These are phyloP conservation scores for Volucella inflata DNA, from an alignment of 2,888 invertebrate species.

Conservation along the genomic window DNA sequence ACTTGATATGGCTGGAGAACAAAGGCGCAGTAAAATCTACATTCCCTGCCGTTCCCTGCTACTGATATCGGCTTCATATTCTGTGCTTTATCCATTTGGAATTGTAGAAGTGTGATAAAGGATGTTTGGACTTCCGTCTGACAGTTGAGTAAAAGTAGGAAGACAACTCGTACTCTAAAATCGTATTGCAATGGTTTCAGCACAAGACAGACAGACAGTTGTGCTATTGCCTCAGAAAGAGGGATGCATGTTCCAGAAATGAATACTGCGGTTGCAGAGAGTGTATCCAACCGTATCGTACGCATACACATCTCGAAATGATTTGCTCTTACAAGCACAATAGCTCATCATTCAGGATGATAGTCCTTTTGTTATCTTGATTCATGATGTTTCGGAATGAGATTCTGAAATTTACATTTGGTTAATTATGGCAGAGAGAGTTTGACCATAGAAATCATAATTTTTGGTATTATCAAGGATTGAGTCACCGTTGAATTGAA, in stretches of 20 bases:
- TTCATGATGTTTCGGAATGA: slow-evolving; percentile 18
- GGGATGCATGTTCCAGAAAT: background rate
- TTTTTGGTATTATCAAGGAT: slow-evolving; percentile 11
- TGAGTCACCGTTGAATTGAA: slow-evolving; percentile 54
- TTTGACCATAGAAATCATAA: slow-evolving; percentile 19
- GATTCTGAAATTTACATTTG: slow-evolving; percentile 5
- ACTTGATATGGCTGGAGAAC: slow-evolving; percentile 57
- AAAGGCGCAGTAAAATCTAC: slow-evolving; percentile 30
- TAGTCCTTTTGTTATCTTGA: slow-evolving; percentile 18
- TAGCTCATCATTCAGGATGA: slow-evolving; percentile 39
- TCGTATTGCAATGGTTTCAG: slow-evolving; percentile 27
- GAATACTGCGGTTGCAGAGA: background rate
- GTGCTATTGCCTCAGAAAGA: slow-evolving; percentile 11
- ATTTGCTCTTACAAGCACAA: slow-evolving; percentile 61
- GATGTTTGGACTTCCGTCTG: slow-evolving; percentile 60
- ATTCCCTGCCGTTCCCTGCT: slow-evolving; percentile 25
- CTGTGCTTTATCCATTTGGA: slow-evolving; percentile 27
- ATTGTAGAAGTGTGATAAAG: slow-evolving; percentile 55
- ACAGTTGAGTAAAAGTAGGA: slow-evolving; percentile 29
- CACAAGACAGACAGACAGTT: slow-evolving; percentile 33
- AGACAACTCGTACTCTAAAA: slow-evolving; percentile 23
- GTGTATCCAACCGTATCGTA: slow-evolving; percentile 15
- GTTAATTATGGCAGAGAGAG: background rate
- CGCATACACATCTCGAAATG: slow-evolving; percentile 47
- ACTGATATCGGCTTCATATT: slow-evolving; percentile 25